A percentile compares a stretch with the other conserved stretches of the same genome.
These are phyloP conservation scores for Festucalex cinctus DNA, from an alignment of 2,113 vertebrate genomes.

Conservation along the genomic window DNA sequence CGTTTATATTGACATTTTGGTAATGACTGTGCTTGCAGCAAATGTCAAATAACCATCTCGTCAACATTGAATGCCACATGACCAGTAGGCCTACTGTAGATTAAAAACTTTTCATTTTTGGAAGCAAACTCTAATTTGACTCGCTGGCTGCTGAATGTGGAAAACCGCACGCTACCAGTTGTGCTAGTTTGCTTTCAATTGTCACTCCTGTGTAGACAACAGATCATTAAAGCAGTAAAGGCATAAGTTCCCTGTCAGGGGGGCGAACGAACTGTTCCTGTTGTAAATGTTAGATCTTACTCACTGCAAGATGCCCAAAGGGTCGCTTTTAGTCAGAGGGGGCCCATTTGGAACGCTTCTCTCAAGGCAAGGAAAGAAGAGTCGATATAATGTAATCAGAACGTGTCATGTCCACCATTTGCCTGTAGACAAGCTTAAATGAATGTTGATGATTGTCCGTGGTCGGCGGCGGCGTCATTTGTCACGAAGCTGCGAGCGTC, in stretches of 20 bases:
- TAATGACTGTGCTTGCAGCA: too few relatives aligned
- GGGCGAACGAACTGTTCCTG: slow-evolving; percentile 4
- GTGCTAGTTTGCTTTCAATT: background rate
- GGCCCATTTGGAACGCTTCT: slow-evolving; percentile 3
- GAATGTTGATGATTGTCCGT: slow-evolving; percentile 49
- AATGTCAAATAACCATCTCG: too few relatives aligned
- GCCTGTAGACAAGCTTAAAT: slow-evolving; percentile 66
- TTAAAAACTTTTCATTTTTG: too few relatives aligned
- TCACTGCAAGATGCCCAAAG: slow-evolving; percentile 9
- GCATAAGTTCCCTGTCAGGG: slow-evolving; percentile 8
- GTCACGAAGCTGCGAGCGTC: slow-evolving; percentile 53
- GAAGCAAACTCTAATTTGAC: background rate
- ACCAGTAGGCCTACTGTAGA: background rate
- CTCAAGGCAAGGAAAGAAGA: slow-evolving; percentile 38
- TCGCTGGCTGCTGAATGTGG: background rate
- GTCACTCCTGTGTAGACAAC: background rate
- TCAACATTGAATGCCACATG: too few relatives aligned
- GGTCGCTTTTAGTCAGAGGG: slow-evolving; percentile 28
- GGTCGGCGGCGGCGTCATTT: slow-evolving; percentile 48
- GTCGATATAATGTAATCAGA: slow-evolving; percentile 73
- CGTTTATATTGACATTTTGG: too few relatives aligned
- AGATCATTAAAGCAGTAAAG: slow-evolving; percentile 7
- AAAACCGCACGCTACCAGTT: background rate
- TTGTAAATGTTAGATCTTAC: slow-evolving; percentile 19
- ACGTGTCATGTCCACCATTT: slow-evolving; percentile 65